Base-by-base conservation (phyloP, 2,113 vertebrate genomes). In the Meleagris gallopavo region DNA sequence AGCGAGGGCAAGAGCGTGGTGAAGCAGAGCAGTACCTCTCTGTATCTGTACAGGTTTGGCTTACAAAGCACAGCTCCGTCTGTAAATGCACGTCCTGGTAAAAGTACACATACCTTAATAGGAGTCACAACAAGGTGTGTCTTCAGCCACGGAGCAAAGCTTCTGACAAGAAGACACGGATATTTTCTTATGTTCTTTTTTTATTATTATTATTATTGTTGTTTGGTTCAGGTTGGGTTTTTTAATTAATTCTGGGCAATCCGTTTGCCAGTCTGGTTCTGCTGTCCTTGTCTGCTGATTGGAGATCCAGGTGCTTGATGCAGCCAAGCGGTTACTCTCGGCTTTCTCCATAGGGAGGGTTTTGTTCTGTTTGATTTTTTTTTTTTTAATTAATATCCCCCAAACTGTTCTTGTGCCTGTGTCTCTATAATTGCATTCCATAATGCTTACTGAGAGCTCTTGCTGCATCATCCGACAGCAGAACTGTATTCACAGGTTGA, bases 361-460 rank as follows among this genome's bases (percentile, higher is more conserved):
- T 4, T 90, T 54, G 24, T 54, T 54, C 83, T 90, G 61, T 83
- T 92, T 52, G 89, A 80, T 6, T 17, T 55, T 83, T 74, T 67
- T 70, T 87, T 67, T 86, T 83, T 86, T 21, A 69, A 87, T 96
- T 95, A 89, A 76, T 62, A 73, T 91, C 92, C 95, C 95, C 89
- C 93, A 77, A 90, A 91, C 90, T 87, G 69, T 90, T 85, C 75
- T 96, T 88, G 96, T 96, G 93, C 95, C 87, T 96, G 93, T 97
- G 90, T 91, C 83, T 83, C 78, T 92, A 54, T 64, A 86, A 94
- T 96, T 93, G 93, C 97, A 97, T 96, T 97, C 97, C 97, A 74
- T 93, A 89, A 94, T 96, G 90, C 89, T 96, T 96, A 86, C 90
- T 83, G 89, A 96, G 96, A 97, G 94, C 96, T 97, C 94, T 96